Evolutionary conservation across 2,797 vertebrate species (phyloP).

Genomic region (Brotula barbata): DNA sequence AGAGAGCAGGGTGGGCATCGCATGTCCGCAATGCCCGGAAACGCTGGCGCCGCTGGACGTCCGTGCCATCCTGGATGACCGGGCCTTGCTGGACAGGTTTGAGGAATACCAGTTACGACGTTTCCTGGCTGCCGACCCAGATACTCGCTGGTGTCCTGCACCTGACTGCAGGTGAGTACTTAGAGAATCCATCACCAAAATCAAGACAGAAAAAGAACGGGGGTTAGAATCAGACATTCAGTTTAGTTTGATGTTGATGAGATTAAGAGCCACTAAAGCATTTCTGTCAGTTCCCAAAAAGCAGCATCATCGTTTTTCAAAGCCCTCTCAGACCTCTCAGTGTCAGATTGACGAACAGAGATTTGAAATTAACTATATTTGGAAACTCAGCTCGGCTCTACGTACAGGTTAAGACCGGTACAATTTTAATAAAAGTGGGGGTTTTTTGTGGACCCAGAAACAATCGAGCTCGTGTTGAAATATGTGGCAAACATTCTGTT

Average conservation of each 20-base stretch:
- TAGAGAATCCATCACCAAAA: background rate
- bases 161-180: conserved; percentile 85
- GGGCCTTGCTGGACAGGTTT: conserved; percentile 80
- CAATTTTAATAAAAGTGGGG: conserved; percentile 4
- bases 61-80: conserved; percentile 81
- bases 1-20: conserved; percentile 83
- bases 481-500: background rate
- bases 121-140: conserved; percentile 82
- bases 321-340: no score
- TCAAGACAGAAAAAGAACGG: no score
- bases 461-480: background rate
- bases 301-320: no score
- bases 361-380: conserved; percentile 24
- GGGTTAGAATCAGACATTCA: no score
- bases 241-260: no score
- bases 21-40: conserved; percentile 85
- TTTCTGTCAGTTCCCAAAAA: no score
- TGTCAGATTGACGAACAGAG: conserved; percentile 38
- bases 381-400: conserved; percentile 15
- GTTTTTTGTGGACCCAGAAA: conserved; percentile 6
- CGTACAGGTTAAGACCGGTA: conserved; percentile 6
- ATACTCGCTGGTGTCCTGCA: conserved; percentile 87
- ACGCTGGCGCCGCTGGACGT: conserved; percentile 76
- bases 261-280: no score
- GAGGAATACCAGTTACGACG: conserved; percentile 86